These are phyloP conservation scores for Meriones psammophilus DNA, from an alignment of 2,797 vertebrate species.

Conservation along the genomic window DNA sequence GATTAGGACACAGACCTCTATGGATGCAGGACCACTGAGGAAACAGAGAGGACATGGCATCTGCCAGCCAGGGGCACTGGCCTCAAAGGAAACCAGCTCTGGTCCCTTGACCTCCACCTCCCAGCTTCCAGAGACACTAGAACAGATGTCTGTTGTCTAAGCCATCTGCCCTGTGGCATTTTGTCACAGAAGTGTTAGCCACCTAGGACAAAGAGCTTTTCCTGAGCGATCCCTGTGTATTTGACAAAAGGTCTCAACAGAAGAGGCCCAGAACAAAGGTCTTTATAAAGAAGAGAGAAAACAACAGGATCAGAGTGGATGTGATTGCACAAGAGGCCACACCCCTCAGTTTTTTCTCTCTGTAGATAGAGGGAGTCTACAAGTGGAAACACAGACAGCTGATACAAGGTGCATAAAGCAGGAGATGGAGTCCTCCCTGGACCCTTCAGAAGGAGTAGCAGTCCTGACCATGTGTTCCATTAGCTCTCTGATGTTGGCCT, in stretches of 20 bases:
- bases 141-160: not conserved
- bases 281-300: not conserved
- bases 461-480: not conserved
- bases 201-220: not conserved
- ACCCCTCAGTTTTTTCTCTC: not conserved
- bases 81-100: not conserved
- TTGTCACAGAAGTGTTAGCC: not conserved
- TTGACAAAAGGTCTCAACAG: not conserved
- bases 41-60: not conserved
- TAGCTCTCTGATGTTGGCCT: not conserved
- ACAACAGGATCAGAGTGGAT: not conserved
- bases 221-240: not conserved
- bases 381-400: not conserved
- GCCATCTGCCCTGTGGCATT: too few relatives aligned
- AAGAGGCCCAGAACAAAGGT: not conserved
- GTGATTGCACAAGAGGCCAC: not conserved
- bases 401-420: not conserved
- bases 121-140: not conserved
- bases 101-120: not conserved
- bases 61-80: not conserved
- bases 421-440: too few relatives aligned
- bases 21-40: not conserved
- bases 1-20: not conserved
- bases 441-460: fast-evolving
- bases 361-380: not conserved